These are phyloP conservation scores for Drosophila quinaria DNA, from an alignment of 2,888 invertebrate species.

Conservation along the genomic window DNA sequence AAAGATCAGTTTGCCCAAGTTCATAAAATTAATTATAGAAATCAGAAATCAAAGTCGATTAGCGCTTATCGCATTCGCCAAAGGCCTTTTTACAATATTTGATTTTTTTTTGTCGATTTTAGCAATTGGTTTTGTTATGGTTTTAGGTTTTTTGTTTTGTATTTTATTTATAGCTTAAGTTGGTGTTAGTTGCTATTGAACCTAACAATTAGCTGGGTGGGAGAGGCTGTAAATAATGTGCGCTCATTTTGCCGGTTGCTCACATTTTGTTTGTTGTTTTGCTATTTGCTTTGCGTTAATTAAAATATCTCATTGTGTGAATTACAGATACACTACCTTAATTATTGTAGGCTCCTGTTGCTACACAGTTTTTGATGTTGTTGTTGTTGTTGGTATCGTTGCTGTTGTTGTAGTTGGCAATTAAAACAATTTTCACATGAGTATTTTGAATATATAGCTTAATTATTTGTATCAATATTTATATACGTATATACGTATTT, in stretches of 20 bases:
- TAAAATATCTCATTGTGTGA: slow-evolving; percentile 56
- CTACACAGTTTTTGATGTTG: slow-evolving; percentile 16
- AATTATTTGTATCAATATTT: slow-evolving; percentile 64
- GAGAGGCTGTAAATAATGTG: slow-evolving; percentile 27
- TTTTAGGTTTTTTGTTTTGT: slow-evolving; percentile 23
- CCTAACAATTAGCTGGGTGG: slow-evolving; percentile 69
- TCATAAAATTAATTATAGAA: slow-evolving; percentile 53
- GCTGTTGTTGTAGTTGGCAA: slow-evolving; percentile 18
- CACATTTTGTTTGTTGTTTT: slow-evolving; percentile 47
- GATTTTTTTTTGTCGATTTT: slow-evolving; percentile 37
- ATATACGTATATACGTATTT: slow-evolving; percentile 31
- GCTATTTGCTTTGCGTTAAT: slow-evolving; percentile 43
- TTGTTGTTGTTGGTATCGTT: slow-evolving; percentile 4
- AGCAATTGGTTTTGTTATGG: slow-evolving; percentile 1
- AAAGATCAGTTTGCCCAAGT: slow-evolving; percentile 14
- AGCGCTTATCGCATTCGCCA: slow-evolving; percentile 62
- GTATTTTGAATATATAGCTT: slow-evolving; percentile 48
- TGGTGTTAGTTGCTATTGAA: slow-evolving; percentile 65
- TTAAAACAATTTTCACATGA: slow-evolving; percentile 52
- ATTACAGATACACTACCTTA: slow-evolving; percentile 60
- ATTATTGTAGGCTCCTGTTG: slow-evolving; percentile 34
- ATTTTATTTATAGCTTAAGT: slow-evolving; percentile 48
- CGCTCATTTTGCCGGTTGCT: slow-evolving; percentile 55
- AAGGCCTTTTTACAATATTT: slow-evolving; percentile 27
- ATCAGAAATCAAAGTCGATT: slow-evolving; percentile 65